phyloP scores from a whole-genome alignment of 2,797 vertebrate species.

The Cirrhinus mrigala region DNA sequence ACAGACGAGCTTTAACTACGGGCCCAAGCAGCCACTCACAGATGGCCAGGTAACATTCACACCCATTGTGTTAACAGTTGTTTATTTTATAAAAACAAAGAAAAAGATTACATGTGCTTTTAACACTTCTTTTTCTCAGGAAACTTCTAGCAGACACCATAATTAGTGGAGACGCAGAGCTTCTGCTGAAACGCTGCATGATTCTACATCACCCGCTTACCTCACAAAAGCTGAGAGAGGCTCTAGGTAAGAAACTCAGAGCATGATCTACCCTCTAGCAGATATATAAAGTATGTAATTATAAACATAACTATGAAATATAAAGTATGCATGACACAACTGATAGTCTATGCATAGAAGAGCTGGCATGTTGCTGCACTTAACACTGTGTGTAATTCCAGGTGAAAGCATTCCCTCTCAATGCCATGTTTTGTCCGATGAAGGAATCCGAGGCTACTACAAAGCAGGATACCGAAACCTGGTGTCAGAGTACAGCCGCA shows the following conservation, averaged over 20 bases:
- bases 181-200: constrained; percentile 37
- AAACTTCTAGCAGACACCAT: constrained; percentile 30
- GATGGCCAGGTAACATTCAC: constrained; percentile 30
- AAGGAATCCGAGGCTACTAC: constrained; percentile 33
- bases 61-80: neutral
- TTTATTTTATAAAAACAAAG: neutral
- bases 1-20: constrained; percentile 33
- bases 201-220: constrained; percentile 43
- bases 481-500: constrained; percentile 23
- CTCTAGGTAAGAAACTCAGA: constrained; percentile 31
- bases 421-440: neutral
- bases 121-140: constrained; percentile 8
- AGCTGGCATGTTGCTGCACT: neutral
- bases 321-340: neutral
- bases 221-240: constrained; percentile 34
- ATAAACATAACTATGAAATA: neutral
- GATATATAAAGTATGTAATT: neutral
- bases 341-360: neutral
- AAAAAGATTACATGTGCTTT: neutral
- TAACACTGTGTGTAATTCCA: constrained; percentile 1
- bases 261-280: too few relatives aligned
- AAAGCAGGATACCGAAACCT: constrained; percentile 33
- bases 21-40: constrained; percentile 27
- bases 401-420: neutral
- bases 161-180: constrained; percentile 35